These are phyloP conservation scores for Lucilia sericata DNA, from an alignment of 1,140 invertebrate genomes.

Conservation along the genomic window DNA sequence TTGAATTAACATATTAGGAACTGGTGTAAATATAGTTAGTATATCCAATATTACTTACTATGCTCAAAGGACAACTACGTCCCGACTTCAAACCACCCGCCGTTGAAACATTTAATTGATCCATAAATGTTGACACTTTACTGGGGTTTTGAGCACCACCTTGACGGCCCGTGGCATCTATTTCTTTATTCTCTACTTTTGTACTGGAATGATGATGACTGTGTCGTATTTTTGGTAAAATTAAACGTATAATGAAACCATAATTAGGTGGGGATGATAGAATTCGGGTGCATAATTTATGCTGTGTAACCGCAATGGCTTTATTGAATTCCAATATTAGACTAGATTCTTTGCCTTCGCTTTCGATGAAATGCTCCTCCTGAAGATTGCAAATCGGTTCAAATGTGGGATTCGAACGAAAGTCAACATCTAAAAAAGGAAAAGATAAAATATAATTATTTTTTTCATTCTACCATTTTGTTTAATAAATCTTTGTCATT, in stretches of 20 bases:
- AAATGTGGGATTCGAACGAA: constrained; percentile 58
- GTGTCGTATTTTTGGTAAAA: constrained; percentile 59
- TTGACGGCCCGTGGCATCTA: not conserved
- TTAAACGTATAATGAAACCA: constrained; percentile 65
- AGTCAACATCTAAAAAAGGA: constrained; percentile 57
- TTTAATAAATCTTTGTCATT: too few relatives aligned
- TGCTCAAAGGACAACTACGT: constrained; percentile 63
- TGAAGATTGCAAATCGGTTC: constrained; percentile 62
- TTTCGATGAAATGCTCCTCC: constrained; percentile 65
- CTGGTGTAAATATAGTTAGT: too few relatives aligned
- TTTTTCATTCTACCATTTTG: too few relatives aligned
- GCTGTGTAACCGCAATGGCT: constrained; percentile 52
- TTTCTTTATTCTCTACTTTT: not conserved
- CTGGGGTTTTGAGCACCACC: not conserved
- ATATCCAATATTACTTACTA: constrained; percentile 58
- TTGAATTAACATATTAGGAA: too few relatives aligned
- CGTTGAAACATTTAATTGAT: constrained; percentile 50
- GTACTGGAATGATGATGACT: constrained; percentile 47
- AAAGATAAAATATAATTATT: not conserved
- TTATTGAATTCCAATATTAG: constrained; percentile 64
- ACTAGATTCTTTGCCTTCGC: constrained; percentile 65
- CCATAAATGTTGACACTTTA: constrained; percentile 52
- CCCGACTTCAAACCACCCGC: constrained; percentile 43
- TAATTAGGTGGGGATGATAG: constrained; percentile 60
- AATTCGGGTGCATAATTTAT: constrained; percentile 59